phyloP scores from a whole-genome alignment of 2,797 vertebrate genomes.

The Enteromius argenteus region DNA sequence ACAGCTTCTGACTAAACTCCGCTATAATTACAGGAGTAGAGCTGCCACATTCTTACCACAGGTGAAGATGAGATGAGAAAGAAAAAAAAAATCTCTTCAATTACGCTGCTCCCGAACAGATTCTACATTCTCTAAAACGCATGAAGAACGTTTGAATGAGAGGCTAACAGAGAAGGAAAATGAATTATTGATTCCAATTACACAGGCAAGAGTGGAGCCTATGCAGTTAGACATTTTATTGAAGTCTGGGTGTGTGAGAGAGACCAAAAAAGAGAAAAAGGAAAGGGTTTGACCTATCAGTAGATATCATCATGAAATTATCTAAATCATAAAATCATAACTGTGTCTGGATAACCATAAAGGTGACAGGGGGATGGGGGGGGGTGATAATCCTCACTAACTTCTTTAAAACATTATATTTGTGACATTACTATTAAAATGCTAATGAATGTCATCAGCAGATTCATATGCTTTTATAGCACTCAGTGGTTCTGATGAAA shows the following conservation, averaged over 20 bases:
- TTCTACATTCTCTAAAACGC: slow-evolving; percentile 66
- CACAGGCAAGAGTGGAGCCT: slow-evolving; percentile 67
- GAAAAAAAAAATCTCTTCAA: slow-evolving; percentile 67
- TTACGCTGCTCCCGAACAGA: slow-evolving; percentile 72
- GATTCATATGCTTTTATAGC: slow-evolving; percentile 35
- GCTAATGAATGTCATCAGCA: neutral
- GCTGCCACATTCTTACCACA: slow-evolving; percentile 17
- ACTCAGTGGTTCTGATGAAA: slow-evolving; percentile 8
- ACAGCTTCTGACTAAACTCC: slow-evolving; percentile 27
- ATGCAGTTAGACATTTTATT: slow-evolving; percentile 63
- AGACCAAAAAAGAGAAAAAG: neutral
- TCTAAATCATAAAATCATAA: slow-evolving; percentile 24
- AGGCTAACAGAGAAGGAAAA: slow-evolving; percentile 78
- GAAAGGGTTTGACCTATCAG: slow-evolving; percentile 25
- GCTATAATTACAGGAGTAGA: slow-evolving; percentile 35
- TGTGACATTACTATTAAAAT: slow-evolving; percentile 25
- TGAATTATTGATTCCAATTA: slow-evolving; percentile 83
- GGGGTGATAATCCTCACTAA: neutral
- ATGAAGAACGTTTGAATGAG: slow-evolving; percentile 74
- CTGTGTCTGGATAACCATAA: neutral
- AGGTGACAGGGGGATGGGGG: neutral
- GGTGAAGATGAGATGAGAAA: slow-evolving; percentile 27
- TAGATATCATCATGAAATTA: slow-evolving; percentile 26
- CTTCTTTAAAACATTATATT: slow-evolving; percentile 16
- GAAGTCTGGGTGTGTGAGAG: slow-evolving; percentile 18